Base-by-base conservation (phyloP, 1,140 invertebrate species). In the Sminthurinus signatus region DNA sequence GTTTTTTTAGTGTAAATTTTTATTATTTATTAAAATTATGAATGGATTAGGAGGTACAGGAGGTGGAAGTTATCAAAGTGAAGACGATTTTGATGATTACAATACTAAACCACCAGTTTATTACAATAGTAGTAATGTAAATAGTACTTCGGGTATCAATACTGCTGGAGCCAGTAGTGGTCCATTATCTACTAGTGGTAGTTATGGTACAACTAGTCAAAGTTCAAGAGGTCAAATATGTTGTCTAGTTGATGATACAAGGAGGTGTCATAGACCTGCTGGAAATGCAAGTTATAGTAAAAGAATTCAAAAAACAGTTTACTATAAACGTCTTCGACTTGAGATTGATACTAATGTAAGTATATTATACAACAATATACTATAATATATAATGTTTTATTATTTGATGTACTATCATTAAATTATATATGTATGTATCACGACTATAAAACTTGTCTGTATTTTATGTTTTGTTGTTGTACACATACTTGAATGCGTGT, bases 201-300 rank as follows among this genome's bases (percentile, higher is more conserved):
- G 25, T 23, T 62, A 12, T 17, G 46, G 29, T 12, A 32, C 5
- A 3, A 2, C 5, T 43, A 2, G 23, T 19, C 3, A 52, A 63
- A 25, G 21, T 58, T 1, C 62, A 2, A 31, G 60, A 72, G 90
- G 93, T 74, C 91, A 95, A 81, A 87, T 91, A 69, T 97, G 95
- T 81, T 96, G 93, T 80, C 81, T 97, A 61, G 84, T 96, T 70
- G 93, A 97, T 78, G 89, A 93, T 73, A 84, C 85, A 65, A 86
- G 88, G 60, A 81, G 91, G 60, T 98, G 95, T 79, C 81, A 83
- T 65, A 83, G 89, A 73, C 82, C 86, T 50, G 92, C 94, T 70
- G 93, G 94, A 54, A 96, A 97, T 81, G 95, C 94, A 64, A 91
- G 91, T 43, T 98, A 96, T 78, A 95, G 91, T 77, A 97, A 97